Percentiles rank a stretch among this genome's conserved stretches.
phyloP scores from a whole-genome alignment of 2,888 invertebrate genomes.

The Chloroclysta siterata region DNA sequence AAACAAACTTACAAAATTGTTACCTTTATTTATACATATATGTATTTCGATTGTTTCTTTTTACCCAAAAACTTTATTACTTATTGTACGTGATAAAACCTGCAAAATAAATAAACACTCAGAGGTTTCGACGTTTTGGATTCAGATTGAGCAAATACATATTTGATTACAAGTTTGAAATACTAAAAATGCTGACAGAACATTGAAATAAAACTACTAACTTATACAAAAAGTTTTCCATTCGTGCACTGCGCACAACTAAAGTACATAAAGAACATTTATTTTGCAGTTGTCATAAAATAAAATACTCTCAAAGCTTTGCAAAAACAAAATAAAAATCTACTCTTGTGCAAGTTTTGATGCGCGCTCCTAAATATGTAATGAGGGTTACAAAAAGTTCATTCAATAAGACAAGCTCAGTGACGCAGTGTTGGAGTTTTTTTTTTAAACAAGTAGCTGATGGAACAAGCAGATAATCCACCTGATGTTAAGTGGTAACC shows the following conservation, averaged over 20 bases:
- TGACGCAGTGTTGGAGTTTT: no score
- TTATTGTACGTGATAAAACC: no score
- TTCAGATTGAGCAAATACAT: background rate
- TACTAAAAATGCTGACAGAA: background rate
- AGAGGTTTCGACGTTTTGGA: background rate
- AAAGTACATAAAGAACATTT: conserved; percentile 1
- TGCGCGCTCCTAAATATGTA: conserved; percentile 25
- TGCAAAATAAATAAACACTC: background rate
- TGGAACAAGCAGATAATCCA: no score
- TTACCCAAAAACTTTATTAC: no score
- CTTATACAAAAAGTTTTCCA: background rate
- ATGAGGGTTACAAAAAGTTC: conserved; percentile 25
- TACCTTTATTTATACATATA: no score
- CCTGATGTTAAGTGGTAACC: no score
- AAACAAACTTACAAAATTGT: no score
- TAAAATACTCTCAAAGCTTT: background rate
- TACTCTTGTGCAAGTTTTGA: conserved; percentile 8
- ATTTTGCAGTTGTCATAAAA: conserved; percentile 6
- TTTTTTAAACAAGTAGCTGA: no score
- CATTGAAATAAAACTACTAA: background rate
- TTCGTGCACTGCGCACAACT: background rate
- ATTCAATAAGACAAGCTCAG: background rate
- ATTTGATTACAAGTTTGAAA: background rate
- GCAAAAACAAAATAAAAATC: conserved; percentile 14
- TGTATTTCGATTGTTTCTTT: no score